Evolutionary conservation across 2,797 vertebrate genomes (phyloP).

Genomic region (Myotis findleyi): DNA sequence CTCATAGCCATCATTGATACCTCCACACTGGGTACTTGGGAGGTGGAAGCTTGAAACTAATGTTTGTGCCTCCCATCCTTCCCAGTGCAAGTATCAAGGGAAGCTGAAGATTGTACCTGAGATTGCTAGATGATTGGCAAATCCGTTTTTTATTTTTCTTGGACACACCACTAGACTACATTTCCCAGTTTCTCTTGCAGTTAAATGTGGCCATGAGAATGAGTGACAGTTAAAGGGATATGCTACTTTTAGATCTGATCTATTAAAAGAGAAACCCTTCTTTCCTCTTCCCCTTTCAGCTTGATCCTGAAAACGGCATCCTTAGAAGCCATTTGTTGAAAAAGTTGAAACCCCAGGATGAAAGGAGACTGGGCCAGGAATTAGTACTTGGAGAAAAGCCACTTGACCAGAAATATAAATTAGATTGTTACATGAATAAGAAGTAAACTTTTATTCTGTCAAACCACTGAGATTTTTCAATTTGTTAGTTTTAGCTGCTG

Average conservation of each 20-base stretch:
- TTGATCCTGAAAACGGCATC: background rate
- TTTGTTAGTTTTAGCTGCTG: background rate
- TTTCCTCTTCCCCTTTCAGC: background rate
- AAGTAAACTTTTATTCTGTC: background rate
- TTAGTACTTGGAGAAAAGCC: background rate
- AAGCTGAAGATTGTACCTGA: background rate
- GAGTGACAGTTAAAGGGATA: background rate
- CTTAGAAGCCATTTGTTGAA: background rate
- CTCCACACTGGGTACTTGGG: background rate
- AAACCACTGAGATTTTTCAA: background rate
- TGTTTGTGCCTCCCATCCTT: background rate
- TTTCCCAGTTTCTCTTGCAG: background rate
- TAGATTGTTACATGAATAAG: background rate
- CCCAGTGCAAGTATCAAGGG: background rate
- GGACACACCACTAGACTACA: background rate
- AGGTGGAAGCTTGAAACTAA: background rate
- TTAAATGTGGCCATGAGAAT: background rate
- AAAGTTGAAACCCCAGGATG: background rate
- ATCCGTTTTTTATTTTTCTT: background rate
- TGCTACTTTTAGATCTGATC: background rate
- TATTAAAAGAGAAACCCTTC: background rate
- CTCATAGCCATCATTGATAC: background rate
- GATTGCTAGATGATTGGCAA: background rate
- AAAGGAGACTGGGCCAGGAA: background rate
- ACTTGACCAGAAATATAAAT: background rate